phyloP scores from a whole-genome alignment of 2,113 vertebrate genomes.

The Deroptyus accipitrinus region DNA sequence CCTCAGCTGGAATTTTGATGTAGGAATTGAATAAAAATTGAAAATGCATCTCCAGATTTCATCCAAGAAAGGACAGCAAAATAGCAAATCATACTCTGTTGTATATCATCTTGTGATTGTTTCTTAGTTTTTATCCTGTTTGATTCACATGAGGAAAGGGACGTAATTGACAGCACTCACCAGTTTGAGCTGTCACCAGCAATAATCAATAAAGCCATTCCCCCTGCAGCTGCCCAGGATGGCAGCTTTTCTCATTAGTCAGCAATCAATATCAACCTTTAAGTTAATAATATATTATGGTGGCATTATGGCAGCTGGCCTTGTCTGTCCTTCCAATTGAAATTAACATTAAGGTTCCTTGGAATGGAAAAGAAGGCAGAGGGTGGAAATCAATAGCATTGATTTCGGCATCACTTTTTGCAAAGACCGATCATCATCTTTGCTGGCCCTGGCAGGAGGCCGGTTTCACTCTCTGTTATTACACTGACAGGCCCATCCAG shows the following conservation, averaged over 20 bases:
- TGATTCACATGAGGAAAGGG: background rate
- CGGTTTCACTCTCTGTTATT: conserved; percentile 14
- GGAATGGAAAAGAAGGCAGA: conserved; percentile 43
- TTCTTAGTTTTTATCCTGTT: background rate
- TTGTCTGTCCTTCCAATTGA: conserved; percentile 18
- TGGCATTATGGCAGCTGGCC: conserved; percentile 38
- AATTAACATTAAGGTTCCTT: conserved; percentile 30
- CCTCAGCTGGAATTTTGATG: background rate
- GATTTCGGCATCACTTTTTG: conserved; percentile 54
- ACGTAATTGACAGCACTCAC: conserved; percentile 12
- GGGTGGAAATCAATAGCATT: conserved; percentile 62
- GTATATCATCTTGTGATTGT: background rate
- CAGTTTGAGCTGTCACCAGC: conserved; percentile 18
- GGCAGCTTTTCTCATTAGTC: conserved; percentile 65
- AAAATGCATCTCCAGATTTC: background rate
- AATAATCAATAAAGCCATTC: conserved; percentile 45
- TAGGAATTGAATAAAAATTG: background rate
- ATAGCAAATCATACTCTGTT: background rate
- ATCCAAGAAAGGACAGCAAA: background rate
- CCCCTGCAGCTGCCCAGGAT: conserved; percentile 10
- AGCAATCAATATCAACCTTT: conserved; percentile 52
- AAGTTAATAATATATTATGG: conserved; percentile 59
- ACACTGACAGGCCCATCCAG: background rate
- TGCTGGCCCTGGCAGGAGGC: conserved; percentile 3
- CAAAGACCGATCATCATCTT: conserved; percentile 63